Base-by-base conservation (phyloP, 2,888 invertebrate genomes). In the Nasonia oneida region DNA sequence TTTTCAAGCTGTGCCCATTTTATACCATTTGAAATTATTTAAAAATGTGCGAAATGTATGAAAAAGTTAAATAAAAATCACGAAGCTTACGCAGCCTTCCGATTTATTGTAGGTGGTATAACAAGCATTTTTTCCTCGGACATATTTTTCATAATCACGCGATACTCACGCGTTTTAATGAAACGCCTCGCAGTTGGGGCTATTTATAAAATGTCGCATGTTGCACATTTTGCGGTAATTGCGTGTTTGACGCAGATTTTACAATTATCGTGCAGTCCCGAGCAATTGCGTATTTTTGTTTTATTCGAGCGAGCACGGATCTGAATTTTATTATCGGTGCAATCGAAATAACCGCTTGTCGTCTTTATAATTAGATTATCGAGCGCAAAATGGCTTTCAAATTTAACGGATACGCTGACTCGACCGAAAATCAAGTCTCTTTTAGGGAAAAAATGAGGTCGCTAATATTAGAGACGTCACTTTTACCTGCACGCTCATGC, bases 71-170 rank as follows among this genome's bases (percentile, higher is more conserved):
- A 57, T 57, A 42, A 74, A 82, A 74, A 79, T 4, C 39, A 80
- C 53, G 29, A 10, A 29, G 1, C 42, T 70, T 80, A 77, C 77
- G 83, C 71, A 64, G 57, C 1, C 39, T 71, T 37, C 37, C 2
- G 79, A 83, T 81, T 83, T 81, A 80, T 42, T 57, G 53, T 80
- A 57, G 70, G 53, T 18, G 10, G 74, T 84, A 29, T 29, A 80
- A 75, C 75, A 75, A 83, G 79, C 29, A 12, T 53, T 80, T 80
- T 80, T 37, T 50, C 67, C 61, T 64, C 39, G 50, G 29, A 39
- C 61, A 70, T 64, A 75, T 75, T 75, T 80, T 81, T 64, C 73
- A 83, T 81, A 81, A 84, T 74, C 84, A 83, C 86, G 83, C 81
- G n/a, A 78, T 42, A 53, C 42, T 33, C 10, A 53, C n/a, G 23